Conservation (phyloP, 2,113 vertebrate species). For the Callospermophilus lateralis region DNA sequence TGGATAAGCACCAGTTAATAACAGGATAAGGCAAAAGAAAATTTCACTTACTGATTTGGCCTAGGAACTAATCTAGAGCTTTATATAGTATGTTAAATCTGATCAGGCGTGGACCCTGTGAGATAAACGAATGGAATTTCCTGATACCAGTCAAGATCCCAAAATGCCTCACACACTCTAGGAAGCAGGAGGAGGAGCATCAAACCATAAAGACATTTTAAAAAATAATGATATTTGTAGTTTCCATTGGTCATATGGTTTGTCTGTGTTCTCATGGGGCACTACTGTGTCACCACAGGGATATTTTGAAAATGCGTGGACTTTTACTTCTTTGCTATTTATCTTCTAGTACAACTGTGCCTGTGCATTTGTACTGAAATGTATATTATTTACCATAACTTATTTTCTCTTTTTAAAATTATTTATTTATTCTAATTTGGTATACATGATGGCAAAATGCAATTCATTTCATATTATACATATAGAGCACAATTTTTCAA, state of each 20-base stretch:
- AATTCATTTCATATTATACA: too few relatives aligned
- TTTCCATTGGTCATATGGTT: neutral
- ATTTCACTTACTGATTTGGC: neutral
- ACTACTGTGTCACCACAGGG: neutral
- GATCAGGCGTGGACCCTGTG: neutral
- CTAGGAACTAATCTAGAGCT: neutral
- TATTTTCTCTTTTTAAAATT: neutral
- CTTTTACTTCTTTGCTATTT: neutral
- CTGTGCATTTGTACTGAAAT: neutral
- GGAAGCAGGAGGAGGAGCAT: neutral
- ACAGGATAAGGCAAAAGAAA: neutral
- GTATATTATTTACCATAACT: neutral
- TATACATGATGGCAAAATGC: too few relatives aligned
- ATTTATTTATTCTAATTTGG: too few relatives aligned
- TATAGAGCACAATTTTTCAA: too few relatives aligned
- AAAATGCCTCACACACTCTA: neutral
- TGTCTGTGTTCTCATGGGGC: neutral
- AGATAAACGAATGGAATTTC: slow-evolving; percentile 6
- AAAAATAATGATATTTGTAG: neutral
- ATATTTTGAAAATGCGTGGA: neutral
- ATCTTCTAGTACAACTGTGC: neutral
- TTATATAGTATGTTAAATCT: neutral
- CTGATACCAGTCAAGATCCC: neutral
- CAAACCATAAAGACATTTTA: neutral
- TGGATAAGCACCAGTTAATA: neutral